These are phyloP conservation scores for Harpalus rufipes DNA, from an alignment of 2,888 invertebrate species.

Conservation along the genomic window DNA sequence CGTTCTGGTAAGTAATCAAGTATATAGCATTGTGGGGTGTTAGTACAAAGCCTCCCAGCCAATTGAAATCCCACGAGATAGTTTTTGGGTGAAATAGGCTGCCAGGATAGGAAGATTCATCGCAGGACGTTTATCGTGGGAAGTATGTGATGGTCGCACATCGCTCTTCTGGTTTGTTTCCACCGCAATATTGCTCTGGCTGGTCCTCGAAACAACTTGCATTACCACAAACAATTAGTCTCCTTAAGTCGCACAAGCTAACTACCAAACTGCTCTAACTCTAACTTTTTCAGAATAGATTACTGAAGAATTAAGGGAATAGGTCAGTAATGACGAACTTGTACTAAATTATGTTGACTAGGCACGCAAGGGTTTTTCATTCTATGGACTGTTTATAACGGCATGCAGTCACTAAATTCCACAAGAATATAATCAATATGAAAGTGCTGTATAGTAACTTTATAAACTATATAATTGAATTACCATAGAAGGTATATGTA, in stretches of 20 bases:
- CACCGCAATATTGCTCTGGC: slow-evolving; percentile 14
- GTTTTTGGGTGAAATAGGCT: slow-evolving; percentile 30
- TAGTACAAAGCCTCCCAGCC: not conserved
- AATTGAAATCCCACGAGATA: not conserved
- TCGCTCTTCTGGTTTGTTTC: slow-evolving; percentile 39
- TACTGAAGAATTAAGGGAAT: not conserved
- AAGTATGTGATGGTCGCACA: slow-evolving; percentile 34
- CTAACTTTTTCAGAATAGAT: not conserved
- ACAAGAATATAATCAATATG: not conserved
- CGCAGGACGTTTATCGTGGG: slow-evolving; percentile 27
- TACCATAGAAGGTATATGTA: slow-evolving; percentile 17
- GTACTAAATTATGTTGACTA: not conserved
- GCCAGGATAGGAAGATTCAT: slow-evolving; percentile 12
- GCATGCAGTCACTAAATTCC: not conserved
- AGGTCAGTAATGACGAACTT: not conserved
- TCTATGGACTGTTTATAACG: not conserved
- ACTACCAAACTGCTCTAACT: not conserved
- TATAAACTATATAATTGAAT: not conserved
- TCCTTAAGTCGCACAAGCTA: not conserved
- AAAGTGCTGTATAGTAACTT: not conserved
- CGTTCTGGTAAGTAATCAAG: not conserved
- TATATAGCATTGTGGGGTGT: not conserved
- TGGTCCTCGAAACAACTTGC: slow-evolving; percentile 11
- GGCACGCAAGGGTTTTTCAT: not conserved
- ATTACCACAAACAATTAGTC: slow-evolving; percentile 8